A percentile compares a stretch with the other conserved stretches of the same genome.
Evolutionary conservation across 2,797 vertebrate species (phyloP).

Genomic region (Antennarius maculatus): DNA sequence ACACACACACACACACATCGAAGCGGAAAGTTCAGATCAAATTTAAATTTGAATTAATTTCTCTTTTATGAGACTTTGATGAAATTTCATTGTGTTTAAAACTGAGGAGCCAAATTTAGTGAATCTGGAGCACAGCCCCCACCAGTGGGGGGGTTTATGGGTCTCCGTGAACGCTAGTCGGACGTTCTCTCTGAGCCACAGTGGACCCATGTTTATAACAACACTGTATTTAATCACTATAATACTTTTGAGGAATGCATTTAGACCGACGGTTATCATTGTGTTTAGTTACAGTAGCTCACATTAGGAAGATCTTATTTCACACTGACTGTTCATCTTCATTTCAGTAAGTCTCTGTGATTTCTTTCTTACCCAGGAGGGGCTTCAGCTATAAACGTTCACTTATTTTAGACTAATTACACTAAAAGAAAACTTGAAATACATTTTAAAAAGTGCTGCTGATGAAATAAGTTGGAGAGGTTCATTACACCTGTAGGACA

Average conservation of each 20-base stretch:
- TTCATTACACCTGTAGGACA: not conserved
- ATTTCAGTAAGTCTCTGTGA: not conserved
- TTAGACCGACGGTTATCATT: not conserved
- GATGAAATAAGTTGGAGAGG: not conserved
- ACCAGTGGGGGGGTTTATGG: too few species aligned
- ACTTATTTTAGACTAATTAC: constrained; percentile 5
- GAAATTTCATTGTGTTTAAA: too few species aligned
- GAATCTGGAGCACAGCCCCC: too few species aligned
- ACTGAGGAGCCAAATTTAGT: too few species aligned
- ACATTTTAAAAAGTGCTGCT: not conserved
- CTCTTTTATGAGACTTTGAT: too few species aligned
- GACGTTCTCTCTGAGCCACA: too few species aligned
- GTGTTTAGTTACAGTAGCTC: not conserved
- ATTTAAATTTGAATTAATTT: too few species aligned
- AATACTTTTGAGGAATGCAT: not conserved
- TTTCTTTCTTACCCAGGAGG: not conserved
- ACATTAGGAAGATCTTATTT: not conserved
- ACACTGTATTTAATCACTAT: too few species aligned
- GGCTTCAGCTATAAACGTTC: not conserved
- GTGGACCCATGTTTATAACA: too few species aligned
- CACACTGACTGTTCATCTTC: not conserved
- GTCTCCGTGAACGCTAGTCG: too few species aligned
- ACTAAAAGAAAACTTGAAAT: not conserved
- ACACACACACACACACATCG: too few species aligned
- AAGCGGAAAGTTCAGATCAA: too few species aligned